Conservation (phyloP, 2,797 vertebrate species). For the Sylvilagus floridanus region DNA sequence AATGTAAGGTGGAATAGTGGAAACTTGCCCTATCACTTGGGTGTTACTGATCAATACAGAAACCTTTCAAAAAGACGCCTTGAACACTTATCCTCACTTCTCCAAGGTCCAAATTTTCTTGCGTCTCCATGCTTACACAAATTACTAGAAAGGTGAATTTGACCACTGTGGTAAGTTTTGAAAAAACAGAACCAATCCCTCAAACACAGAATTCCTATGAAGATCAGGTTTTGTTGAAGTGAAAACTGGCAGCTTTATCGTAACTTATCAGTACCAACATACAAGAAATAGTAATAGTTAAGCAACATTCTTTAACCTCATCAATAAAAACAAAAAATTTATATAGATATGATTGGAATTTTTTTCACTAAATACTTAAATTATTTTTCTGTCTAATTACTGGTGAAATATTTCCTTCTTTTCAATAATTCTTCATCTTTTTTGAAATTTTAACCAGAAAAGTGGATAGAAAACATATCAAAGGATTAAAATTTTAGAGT, state of each 20-base stretch:
- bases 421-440: not conserved
- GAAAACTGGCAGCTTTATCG: not conserved
- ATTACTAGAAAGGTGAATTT: not conserved
- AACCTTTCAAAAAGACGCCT: not conserved
- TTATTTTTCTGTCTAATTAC: not conserved
- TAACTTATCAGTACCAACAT: not conserved
- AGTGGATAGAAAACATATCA: not conserved
- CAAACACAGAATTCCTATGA: not conserved
- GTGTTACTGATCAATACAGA: not conserved
- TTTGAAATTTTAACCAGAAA: not conserved
- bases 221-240: not conserved
- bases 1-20: not conserved
- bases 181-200: not conserved
- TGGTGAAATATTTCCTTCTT: not conserved
- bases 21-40: not conserved
- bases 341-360: not conserved
- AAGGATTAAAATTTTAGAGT: not conserved
- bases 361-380: not conserved
- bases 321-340: not conserved
- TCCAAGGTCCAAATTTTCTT: not conserved
- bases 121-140: not conserved
- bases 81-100: not conserved
- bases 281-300: not conserved
- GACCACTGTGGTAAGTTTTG: not conserved
- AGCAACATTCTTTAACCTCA: not conserved